Evolutionary conservation across 2,113 vertebrate species (phyloP), one percentile per base, ranked within the genome.

Genomic region (Cyanoderma ruficeps): DNA sequence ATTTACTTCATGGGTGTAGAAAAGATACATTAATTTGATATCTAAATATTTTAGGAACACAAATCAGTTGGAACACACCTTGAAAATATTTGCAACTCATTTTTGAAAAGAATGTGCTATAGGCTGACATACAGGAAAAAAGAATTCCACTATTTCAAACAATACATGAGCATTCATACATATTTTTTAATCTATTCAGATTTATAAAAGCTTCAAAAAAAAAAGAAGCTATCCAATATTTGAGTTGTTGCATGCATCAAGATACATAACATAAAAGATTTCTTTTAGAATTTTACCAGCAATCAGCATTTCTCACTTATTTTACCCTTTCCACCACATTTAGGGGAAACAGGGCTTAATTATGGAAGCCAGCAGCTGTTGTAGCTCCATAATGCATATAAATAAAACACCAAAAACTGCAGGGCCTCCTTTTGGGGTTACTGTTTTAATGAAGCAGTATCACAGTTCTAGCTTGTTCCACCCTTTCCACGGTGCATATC

Each of bases 291-390:
- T 88, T 90, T 87, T 49, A 71, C 39, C 27, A 68, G 4, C 68
- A 69, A 91, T 64, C 56, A 91, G 53, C 74, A 92, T 31, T 82
- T 95, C 31, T 77, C 49, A 67, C 46, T 91, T 85, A 68, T 46
- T 94, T 86, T 79, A 89, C 61, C 57, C 63, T 33, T 83, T 37
- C 44, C 52, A 41, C 39, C 53, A 87, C 83, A 89, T 68, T 89
- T 81, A 94, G 77, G 77, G 93, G 93, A 95, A 92, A 84, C 59
- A 56, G 44, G 65, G 44, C 74, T 79, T 94, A 88, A 68, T 89
- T 91, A 78, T n/a, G 27, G 65, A 94, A 94, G 52, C 57, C 30
- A 89, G 72, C 80, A 93, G 94, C 79, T 93, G 92, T 68, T 93
- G 83, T 49, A 90, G 56, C 69, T 90, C 86, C 37, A 12, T 41